Conservation (phyloP, 2,797 vertebrate genomes). For the Trichosurus vulpecula region DNA sequence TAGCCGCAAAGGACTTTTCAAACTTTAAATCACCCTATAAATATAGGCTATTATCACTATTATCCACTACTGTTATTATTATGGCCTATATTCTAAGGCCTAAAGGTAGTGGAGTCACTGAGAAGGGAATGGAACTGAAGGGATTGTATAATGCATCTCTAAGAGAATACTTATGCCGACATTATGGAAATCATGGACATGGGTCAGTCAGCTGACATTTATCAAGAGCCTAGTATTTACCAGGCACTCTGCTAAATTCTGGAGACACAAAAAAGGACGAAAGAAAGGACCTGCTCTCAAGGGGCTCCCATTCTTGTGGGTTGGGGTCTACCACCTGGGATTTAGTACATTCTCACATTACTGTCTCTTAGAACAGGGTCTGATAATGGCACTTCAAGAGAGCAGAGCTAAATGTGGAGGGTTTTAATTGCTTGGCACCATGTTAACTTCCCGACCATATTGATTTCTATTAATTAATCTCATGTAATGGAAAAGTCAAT, state of each 20-base stretch:
- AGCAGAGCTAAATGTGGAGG: neutral
- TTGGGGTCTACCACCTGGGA: neutral
- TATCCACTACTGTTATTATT: neutral
- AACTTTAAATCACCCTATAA: neutral
- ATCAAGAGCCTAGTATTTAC: neutral
- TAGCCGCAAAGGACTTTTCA: neutral
- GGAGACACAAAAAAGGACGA: neutral
- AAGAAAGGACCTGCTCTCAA: neutral
- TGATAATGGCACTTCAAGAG: neutral
- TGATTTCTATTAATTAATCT: constrained; percentile 66
- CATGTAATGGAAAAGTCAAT: constrained; percentile 56
- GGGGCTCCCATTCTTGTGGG: neutral
- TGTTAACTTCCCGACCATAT: constrained; percentile 36
- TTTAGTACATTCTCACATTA: neutral
- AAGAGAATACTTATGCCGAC: neutral
- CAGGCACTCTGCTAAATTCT: neutral
- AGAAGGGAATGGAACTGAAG: neutral
- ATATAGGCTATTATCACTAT: neutral
- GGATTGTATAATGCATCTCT: neutral
- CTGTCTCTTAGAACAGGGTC: neutral
- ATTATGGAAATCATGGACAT: neutral
- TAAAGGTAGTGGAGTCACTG: neutral
- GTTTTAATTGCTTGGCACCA: constrained; percentile 39
- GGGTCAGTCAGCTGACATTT: neutral
- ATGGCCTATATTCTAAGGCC: neutral